These are phyloP conservation scores for Meganola albula DNA, from an alignment of 2,888 invertebrate genomes.

Conservation along the genomic window DNA sequence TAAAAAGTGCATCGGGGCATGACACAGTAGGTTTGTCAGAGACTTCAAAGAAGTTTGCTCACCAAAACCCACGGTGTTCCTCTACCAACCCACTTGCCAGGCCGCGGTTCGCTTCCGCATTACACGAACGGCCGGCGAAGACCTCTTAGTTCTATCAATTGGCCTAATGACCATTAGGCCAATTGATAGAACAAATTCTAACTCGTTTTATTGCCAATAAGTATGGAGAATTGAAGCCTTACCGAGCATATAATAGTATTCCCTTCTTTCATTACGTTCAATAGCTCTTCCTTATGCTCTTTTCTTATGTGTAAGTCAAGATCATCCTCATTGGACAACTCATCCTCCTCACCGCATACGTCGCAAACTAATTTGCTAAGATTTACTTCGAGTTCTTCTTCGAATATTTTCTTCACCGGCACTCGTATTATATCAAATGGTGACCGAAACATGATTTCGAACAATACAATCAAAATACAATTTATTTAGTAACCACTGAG, in stretches of 20 bases:
- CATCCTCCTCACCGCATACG: conserved; percentile 30
- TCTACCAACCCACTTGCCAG: no score
- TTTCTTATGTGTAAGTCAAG: conserved; percentile 40
- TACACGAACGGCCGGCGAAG: no score
- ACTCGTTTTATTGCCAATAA: no score
- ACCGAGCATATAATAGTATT: conserved; percentile 18
- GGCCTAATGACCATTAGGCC: no score
- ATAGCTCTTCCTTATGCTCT: conserved; percentile 21
- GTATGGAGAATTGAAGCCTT: conserved; percentile 8
- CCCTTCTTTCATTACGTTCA: conserved; percentile 8
- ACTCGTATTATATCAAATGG: not conserved
- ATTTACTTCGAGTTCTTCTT: conserved; percentile 1
- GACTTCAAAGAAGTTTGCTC: no score
- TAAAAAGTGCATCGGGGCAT: no score
- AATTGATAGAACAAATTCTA: no score
- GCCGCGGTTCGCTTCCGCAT: no score
- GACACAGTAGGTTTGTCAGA: no score
- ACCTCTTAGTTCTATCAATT: no score
- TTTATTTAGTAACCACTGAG: no score
- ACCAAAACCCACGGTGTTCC: no score
- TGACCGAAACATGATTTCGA: conserved; percentile 20
- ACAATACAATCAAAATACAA: not conserved
- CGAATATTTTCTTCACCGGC: not conserved
- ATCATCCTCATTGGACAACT: conserved; percentile 43
- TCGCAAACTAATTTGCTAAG: conserved; percentile 28